A percentile compares a stretch with the other conserved stretches of the same genome.
Conservation (phyloP, 2,113 vertebrate species). For the Dicentrarchus labrax region DNA sequence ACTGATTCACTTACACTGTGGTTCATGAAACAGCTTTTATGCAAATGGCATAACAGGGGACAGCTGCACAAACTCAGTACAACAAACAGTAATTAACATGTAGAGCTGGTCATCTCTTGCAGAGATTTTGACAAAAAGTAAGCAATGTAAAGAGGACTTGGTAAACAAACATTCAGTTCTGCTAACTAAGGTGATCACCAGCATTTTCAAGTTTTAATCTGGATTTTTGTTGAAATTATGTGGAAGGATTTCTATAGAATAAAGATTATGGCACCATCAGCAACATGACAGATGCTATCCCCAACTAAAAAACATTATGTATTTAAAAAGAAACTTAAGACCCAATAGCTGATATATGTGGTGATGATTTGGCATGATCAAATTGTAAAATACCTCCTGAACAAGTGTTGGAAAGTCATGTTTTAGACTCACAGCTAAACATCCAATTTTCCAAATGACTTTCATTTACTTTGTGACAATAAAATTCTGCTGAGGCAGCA, state of each 20-base stretch:
- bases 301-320: slow-evolving; percentile 20
- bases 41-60: slow-evolving; percentile 84
- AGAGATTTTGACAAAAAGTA: slow-evolving; percentile 77
- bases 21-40: slow-evolving; percentile 87
- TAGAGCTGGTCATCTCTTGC: slow-evolving; percentile 78
- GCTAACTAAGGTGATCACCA: slow-evolving; percentile 76
- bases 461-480: slow-evolving; percentile 49
- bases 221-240: slow-evolving; percentile 66
- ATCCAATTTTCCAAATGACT: slow-evolving; percentile 53
- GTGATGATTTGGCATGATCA: slow-evolving; percentile 64
- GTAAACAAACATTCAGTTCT: slow-evolving; percentile 83
- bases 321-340: slow-evolving; percentile 36
- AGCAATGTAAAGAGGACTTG: slow-evolving; percentile 69
- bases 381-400: slow-evolving; percentile 58
- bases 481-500: slow-evolving; percentile 61
- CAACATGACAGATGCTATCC: slow-evolving; percentile 71
- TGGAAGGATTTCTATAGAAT: slow-evolving; percentile 68
- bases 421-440: slow-evolving; percentile 57
- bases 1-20: slow-evolving; percentile 23
- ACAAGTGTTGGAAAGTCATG: slow-evolving; percentile 48
- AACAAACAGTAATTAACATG: slow-evolving; percentile 83
- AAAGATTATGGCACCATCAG: slow-evolving; percentile 83
- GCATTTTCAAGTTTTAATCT: slow-evolving; percentile 77
- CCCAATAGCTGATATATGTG: slow-evolving; percentile 29
- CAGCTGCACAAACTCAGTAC: slow-evolving; percentile 85